Evolutionary conservation across 2,113 vertebrate genomes (phyloP).

Genomic region (Scartelaos histophorus): DNA sequence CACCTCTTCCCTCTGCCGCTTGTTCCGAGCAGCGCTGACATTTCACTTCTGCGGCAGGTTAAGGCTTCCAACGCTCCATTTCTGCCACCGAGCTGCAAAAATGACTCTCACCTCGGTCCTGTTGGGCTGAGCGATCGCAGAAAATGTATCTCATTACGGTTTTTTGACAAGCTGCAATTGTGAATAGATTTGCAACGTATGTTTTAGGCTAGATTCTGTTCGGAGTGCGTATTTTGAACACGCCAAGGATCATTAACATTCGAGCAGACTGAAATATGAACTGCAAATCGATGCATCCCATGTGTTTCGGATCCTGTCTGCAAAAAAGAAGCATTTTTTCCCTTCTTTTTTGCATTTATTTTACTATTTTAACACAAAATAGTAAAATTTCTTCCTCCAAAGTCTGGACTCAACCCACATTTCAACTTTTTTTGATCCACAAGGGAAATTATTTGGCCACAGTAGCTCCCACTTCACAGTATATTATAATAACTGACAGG

Average conservation of each 20-base stretch:
- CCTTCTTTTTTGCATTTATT: too few species aligned
- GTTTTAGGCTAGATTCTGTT: too few species aligned
- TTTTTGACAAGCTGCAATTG: not conserved
- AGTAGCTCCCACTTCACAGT: too few species aligned
- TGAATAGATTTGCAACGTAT: too few species aligned
- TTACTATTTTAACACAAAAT: too few species aligned
- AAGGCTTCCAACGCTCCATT: slow-evolving; percentile 32
- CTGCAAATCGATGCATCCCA: not conserved
- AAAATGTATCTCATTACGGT: not conserved
- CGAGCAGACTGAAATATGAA: not conserved
- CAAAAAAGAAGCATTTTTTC: too few species aligned
- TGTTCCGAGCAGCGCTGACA: slow-evolving; percentile 22
- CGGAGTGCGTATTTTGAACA: not conserved
- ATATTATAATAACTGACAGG: too few species aligned
- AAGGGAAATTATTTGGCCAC: too few species aligned
- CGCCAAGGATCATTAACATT: not conserved
- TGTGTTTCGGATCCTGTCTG: too few species aligned
- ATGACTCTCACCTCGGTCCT: slow-evolving; percentile 19
- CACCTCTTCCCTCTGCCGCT: slow-evolving; percentile 18
- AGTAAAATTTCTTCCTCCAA: too few species aligned
- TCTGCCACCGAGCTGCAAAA: slow-evolving; percentile 28
- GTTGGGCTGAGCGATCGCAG: slow-evolving; percentile 35
- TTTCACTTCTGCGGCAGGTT: slow-evolving; percentile 32
- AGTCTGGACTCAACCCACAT: too few species aligned
- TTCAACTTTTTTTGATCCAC: too few species aligned